A percentile compares a stretch with the other conserved stretches of the same genome.
Evolutionary conservation across 2,113 vertebrate genomes (phyloP).

Genomic region (Phaetusa simplex): DNA sequence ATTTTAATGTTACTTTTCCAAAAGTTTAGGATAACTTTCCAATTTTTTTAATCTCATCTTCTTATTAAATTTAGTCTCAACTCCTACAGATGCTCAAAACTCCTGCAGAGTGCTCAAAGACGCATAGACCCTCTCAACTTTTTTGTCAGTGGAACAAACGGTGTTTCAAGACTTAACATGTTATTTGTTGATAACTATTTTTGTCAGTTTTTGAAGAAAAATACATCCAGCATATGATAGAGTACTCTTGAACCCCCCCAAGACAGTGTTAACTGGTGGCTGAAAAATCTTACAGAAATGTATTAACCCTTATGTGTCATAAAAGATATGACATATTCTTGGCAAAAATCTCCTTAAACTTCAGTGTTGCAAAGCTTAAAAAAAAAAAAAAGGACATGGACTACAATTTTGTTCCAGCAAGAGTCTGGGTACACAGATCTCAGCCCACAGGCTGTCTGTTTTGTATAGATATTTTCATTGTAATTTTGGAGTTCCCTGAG

Average conservation of each 20-base stretch:
- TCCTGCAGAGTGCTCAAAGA: not conserved
- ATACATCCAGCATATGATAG: not conserved
- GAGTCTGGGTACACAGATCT: not conserved
- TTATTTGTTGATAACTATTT: not conserved
- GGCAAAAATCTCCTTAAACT: not conserved
- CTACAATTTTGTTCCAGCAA: not conserved
- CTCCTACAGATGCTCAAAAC: not conserved
- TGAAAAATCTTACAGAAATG: not conserved
- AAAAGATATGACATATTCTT: not conserved
- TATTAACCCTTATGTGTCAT: not conserved
- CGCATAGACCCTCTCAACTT: not conserved
- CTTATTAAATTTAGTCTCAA: not conserved
- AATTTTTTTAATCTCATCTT: not conserved
- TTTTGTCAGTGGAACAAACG: not conserved
- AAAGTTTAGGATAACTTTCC: not conserved
- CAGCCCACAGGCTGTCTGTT: not conserved
- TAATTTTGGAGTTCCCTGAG: not conserved
- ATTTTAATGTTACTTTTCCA: not conserved
- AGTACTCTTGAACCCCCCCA: not conserved
- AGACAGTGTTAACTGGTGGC: not conserved
- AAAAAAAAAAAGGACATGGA: fast-evolving
- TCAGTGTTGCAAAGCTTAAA: not conserved
- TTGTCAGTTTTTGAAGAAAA: not conserved
- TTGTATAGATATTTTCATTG: not conserved
- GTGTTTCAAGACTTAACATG: not conserved